Conservation (phyloP, 2,113 vertebrate genomes). For the Seriola rivoliana region DNA sequence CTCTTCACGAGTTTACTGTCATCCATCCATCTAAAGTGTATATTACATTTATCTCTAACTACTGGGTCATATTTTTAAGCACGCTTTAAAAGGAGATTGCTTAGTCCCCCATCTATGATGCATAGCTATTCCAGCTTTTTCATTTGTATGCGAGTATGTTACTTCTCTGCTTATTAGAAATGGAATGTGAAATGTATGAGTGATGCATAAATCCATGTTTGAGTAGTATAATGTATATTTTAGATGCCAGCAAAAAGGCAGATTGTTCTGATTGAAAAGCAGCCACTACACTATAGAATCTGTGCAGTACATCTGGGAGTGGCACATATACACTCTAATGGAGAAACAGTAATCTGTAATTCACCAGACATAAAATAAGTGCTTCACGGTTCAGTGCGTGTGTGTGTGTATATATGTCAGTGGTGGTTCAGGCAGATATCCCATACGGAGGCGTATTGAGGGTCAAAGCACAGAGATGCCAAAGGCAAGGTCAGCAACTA, state of each 20-base stretch:
- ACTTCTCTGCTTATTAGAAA: slow-evolving; percentile 5
- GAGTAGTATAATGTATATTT: slow-evolving; percentile 24
- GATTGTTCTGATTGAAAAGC: slow-evolving; percentile 23
- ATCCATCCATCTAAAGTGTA: slow-evolving; percentile 53
- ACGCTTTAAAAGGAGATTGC: slow-evolving; percentile 30
- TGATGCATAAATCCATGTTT: slow-evolving; percentile 19
- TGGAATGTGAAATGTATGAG: slow-evolving; percentile 8
- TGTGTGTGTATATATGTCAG: slow-evolving; percentile 6
- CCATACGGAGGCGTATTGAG: slow-evolving; percentile 27
- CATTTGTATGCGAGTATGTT: slow-evolving; percentile 23
- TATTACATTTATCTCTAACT: slow-evolving; percentile 50
- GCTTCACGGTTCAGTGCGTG: neutral
- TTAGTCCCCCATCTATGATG: slow-evolving; percentile 14
- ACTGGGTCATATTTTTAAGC: slow-evolving; percentile 46
- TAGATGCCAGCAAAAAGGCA: neutral
- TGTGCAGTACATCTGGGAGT: slow-evolving; percentile 4
- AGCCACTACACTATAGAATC: slow-evolving; percentile 2
- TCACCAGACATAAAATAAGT: slow-evolving; percentile 21
- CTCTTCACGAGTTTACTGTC: slow-evolving; percentile 48
- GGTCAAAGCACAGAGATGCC: slow-evolving; percentile 61
- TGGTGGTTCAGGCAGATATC: slow-evolving; percentile 29
- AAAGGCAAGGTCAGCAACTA: slow-evolving; percentile 68
- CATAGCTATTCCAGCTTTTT: slow-evolving; percentile 16
- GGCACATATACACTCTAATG: slow-evolving; percentile 6
- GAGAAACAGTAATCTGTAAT: slow-evolving; percentile 38